Evolutionary conservation across 2,888 invertebrate species (phyloP), one percentile per base, ranked within the genome.

Genomic region (Antitype chi): DNA sequence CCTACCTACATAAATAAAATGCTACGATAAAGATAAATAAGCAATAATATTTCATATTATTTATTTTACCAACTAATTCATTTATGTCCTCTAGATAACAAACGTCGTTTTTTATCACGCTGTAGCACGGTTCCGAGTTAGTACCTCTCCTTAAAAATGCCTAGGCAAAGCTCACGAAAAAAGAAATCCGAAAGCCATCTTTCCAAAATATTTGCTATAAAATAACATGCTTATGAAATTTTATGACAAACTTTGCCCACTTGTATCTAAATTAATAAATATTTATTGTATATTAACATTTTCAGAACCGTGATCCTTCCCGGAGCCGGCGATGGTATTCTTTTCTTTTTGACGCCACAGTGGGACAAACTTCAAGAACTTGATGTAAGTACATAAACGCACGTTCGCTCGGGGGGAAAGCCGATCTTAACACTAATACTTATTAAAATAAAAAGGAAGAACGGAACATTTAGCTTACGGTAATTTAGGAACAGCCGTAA

Each of bases 341-440:
- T 98, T 57, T 98, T 98, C 95, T 99, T 99, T 91, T 94, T 99
- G 74, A 97, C 97, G 74, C 98, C 99, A 0, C 97, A 98, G 82
- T 99, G 99, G 98, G 95, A 97, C 0, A 98, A 98, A 92, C 97
- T 99, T 1, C 90, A 97, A 5, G 97, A 98, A 88, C 97, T 98
- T 15, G 97, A 97, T 88, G 98, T 98, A 95, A 95, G 96, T 92
- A 60, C 28, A 6, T n/a, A 25, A 8, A 59, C 47, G 43, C 43
- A 13, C 11, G 11, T 47, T 47, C 3, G 11, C 43, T 47, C 11
- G 11, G 1, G 43, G 11, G 43, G 13, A 47, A 13, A 47, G 13
- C 43, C 43, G 43, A 47, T 47, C 6, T 47, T 47, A 47, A 13
- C 9, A 43, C 43, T 3, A 47, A 11, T 47, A 47, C 1, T 43